Base-by-base conservation (phyloP, 92 coral and sea anemone species). In the Parazoanthus swiftii region DNA sequence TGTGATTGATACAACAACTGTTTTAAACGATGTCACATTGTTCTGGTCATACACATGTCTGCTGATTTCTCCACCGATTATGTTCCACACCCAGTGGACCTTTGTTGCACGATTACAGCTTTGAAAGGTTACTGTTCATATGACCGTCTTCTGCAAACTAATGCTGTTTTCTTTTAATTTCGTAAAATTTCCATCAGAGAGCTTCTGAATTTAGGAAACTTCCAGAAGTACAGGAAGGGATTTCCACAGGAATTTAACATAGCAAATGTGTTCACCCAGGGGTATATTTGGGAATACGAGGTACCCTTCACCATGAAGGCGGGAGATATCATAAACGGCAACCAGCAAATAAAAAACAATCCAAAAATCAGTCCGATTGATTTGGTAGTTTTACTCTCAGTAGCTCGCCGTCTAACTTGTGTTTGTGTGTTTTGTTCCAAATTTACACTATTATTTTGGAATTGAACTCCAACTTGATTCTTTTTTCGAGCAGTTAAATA, bases 161-260 rank as follows among this genome's bases (percentile, higher is more conserved):
- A 14, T 54, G 59, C 59, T 13, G 16, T 54, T 14, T 54, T 54
- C 59, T 54, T 54, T 21, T 21, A 23, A 63, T 20, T 25, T 1
- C 9, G 70, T 21, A 63, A 16, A 73, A 73, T 73, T 73, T 73
- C 43, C 42, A 9, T 44, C 18, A 79, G 26, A 18, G 67, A 79
- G 18, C 82, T 46, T 79, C 82, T 50, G 67, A 79, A 79, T 14
- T 54, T 43, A 25, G 67, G 82, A 79, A 79, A 79, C 23, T 50
- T 79, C 82, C 82, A 79, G 37, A 79, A 79, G 20, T 79, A 79
- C 35, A 79, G 35, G 38, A 79, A 79, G 5, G 82, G 82, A 79
- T 50, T 79, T 48, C 38, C 65, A 23, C 82, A 79, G 23, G 67
- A 79, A 44, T 79, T 79, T 1, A 79, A 25, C 82, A 79, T 25